These are phyloP conservation scores for Chironomus riparius DNA, from an alignment of 2,888 invertebrate genomes.

Conservation along the genomic window DNA sequence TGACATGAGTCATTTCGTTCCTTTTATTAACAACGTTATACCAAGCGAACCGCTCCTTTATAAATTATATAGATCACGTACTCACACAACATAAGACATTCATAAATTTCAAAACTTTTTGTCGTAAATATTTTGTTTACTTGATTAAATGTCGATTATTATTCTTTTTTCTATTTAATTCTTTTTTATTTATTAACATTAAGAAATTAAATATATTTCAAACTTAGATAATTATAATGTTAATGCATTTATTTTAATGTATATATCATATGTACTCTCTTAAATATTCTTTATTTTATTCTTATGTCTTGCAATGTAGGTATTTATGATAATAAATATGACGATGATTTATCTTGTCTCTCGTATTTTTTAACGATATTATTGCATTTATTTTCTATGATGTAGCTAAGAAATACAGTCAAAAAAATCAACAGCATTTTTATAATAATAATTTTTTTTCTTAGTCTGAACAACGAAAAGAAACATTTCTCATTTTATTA, in stretches of 20 bases:
- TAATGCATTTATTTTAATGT: no score
- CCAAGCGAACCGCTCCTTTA: neutral
- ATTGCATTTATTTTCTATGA: neutral
- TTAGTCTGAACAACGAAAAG: no score
- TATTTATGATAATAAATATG: neutral
- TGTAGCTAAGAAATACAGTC: neutral
- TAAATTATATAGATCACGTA: neutral
- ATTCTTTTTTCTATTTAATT: no score
- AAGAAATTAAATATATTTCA: no score
- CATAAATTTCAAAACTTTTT: neutral
- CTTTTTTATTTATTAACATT: no score
- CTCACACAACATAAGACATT: neutral
- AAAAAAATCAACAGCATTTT: neutral
- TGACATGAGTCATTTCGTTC: no score
- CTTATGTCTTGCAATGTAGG: no score
- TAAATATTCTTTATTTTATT: no score
- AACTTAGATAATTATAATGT: no score
- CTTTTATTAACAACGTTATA: no score
- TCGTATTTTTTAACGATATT: neutral
- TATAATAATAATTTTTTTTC: neutral
- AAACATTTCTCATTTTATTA: no score
- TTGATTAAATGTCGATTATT: neutral
- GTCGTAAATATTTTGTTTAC: neutral
- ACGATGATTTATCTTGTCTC: neutral
- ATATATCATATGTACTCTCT: no score